Evolutionary conservation across 2,113 vertebrate genomes (phyloP).

Genomic region (Cyprinodon variegatus): DNA sequence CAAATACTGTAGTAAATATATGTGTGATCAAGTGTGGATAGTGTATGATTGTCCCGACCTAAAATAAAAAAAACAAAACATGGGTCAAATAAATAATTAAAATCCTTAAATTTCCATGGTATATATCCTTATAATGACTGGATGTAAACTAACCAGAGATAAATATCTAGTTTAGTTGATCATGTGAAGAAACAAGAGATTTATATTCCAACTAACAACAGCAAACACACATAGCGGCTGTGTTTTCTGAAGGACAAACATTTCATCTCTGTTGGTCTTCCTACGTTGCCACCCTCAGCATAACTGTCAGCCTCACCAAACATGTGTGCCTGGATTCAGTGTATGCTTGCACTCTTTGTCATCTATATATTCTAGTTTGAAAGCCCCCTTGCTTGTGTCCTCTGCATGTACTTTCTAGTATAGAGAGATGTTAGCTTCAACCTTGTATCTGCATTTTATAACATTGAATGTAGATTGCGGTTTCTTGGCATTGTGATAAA

Average conservation of each 20-base stretch:
- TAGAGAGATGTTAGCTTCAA: constrained; percentile 41
- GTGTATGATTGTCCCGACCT: not conserved
- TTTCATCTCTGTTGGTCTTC: constrained; percentile 44
- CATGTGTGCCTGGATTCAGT: constrained; percentile 20
- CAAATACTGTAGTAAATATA: too few relatives aligned
- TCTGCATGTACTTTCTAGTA: constrained; percentile 62
- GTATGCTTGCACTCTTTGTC: constrained; percentile 16
- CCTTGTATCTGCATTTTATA: constrained; percentile 61
- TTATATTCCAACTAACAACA: constrained; percentile 12
- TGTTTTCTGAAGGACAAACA: constrained; percentile 67
- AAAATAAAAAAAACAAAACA: not conserved
- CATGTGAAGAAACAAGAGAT: constrained; percentile 41
- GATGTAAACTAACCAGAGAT: not conserved
- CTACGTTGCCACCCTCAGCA: constrained; percentile 63
- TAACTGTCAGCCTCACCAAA: constrained; percentile 51
- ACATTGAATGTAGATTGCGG: constrained; percentile 51
- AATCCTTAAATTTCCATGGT: too few relatives aligned
- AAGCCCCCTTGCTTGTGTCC: constrained; percentile 27
- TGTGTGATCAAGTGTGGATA: not conserved
- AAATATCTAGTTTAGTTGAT: constrained; percentile 20
- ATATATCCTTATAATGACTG: not conserved
- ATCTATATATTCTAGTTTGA: constrained; percentile 34
- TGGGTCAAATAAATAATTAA: too few relatives aligned
- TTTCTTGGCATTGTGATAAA: constrained; percentile 57
- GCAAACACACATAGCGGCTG: constrained; percentile 17